phyloP scores from a whole-genome alignment of 2,797 vertebrate genomes.

The Anniella stebbinsi region DNA sequence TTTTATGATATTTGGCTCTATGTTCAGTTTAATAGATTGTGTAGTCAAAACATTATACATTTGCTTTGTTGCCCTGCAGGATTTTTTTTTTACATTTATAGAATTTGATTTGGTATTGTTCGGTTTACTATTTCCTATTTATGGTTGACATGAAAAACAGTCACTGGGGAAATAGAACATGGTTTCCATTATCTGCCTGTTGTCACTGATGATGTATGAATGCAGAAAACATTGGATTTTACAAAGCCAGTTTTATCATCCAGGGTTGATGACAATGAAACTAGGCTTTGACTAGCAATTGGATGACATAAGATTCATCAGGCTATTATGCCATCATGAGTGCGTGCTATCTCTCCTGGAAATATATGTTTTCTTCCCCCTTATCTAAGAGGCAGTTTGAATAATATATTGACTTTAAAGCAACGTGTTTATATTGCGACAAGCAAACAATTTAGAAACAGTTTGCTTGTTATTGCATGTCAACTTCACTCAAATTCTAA shows the following conservation, averaged over 20 bases:
- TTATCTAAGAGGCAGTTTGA: slow-evolving; percentile 47
- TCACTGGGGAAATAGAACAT: slow-evolving; percentile 22
- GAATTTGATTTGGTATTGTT: slow-evolving; percentile 43
- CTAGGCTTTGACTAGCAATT: slow-evolving; percentile 64
- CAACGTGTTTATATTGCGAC: background rate
- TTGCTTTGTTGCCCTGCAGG: slow-evolving; percentile 33
- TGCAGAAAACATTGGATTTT: slow-evolving; percentile 59
- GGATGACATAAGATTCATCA: slow-evolving; percentile 50
- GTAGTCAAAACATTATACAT: slow-evolving; percentile 59
- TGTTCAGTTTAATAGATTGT: background rate
- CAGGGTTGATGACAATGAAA: slow-evolving; percentile 53
- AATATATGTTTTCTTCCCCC: slow-evolving; percentile 22
- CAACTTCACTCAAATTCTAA: background rate
- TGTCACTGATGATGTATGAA: slow-evolving; percentile 51
- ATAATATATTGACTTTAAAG: background rate
- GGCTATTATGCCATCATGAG: slow-evolving; percentile 38
- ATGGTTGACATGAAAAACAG: slow-evolving; percentile 50
- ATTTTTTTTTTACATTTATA: slow-evolving; percentile 51
- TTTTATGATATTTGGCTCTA: background rate
- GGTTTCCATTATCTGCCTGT: slow-evolving; percentile 58
- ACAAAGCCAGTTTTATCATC: slow-evolving; percentile 49
- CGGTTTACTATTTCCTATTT: slow-evolving; percentile 62
- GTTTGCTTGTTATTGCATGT: slow-evolving; percentile 8
- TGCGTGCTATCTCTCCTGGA: background rate
- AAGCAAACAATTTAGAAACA: slow-evolving; percentile 26